phyloP scores from a whole-genome alignment of 2,888 invertebrate species.

The Xestia rhomboidea region DNA sequence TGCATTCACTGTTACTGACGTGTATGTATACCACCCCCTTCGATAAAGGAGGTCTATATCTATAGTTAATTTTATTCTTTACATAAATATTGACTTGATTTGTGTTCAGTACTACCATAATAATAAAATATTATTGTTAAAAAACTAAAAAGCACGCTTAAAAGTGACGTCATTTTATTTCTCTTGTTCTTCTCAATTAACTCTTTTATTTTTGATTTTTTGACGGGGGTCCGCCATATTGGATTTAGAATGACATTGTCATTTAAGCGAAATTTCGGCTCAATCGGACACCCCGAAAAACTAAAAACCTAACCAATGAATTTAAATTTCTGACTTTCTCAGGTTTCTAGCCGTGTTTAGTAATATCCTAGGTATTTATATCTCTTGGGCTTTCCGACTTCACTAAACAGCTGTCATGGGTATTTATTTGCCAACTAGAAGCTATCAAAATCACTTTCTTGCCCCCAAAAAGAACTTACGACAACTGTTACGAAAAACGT shows the following conservation, averaged over 20 bases:
- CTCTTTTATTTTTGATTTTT: neutral
- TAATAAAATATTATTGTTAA: neutral
- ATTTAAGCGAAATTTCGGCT: neutral
- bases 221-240: neutral
- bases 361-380: too few relatives aligned
- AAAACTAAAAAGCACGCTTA: neutral
- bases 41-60: neutral
- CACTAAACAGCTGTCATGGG: too few relatives aligned
- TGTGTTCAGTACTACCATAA: neutral
- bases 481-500: conserved; percentile 16
- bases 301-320: too few relatives aligned
- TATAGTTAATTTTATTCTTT: neutral
- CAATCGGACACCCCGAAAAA: neutral
- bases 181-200: neutral
- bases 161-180: neutral
- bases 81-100: neutral
- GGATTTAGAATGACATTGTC: neutral
- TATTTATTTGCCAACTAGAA: neutral
- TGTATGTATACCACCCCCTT: conserved; percentile 9
- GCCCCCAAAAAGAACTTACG: neutral
- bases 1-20: conserved; percentile 33
- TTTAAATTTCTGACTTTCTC: too few relatives aligned
- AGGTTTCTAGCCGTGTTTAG: too few relatives aligned
- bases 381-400: too few relatives aligned
- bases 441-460: neutral